These are phyloP conservation scores for Apantesis nais DNA, from an alignment of 2,888 invertebrate species.

Conservation along the genomic window DNA sequence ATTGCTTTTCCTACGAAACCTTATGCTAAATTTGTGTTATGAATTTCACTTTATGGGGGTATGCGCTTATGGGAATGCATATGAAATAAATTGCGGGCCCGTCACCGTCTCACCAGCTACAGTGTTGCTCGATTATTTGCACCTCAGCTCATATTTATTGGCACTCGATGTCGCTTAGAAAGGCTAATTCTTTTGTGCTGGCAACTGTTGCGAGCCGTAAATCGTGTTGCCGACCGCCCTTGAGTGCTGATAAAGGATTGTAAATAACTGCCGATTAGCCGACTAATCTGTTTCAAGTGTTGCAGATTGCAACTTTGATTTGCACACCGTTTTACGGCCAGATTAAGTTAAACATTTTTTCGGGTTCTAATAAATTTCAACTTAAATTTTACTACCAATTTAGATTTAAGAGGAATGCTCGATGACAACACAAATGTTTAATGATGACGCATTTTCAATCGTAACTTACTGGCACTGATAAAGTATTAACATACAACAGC, in stretches of 20 bases:
- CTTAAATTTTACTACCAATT: conserved; percentile 43
- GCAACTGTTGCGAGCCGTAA: conserved; percentile 70
- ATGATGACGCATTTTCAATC: not conserved
- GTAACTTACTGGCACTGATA: too few relatives aligned
- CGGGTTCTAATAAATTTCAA: conserved; percentile 43
- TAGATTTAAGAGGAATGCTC: conserved; percentile 15
- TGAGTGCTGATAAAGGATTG: conserved; percentile 77
- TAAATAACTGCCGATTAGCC: conserved; percentile 79
- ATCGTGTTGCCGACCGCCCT: conserved; percentile 70
- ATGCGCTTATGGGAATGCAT: conserved; percentile 66
- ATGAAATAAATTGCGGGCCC: conserved; percentile 57
- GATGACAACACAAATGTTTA: conserved; percentile 9
- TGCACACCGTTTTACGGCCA: conserved; percentile 63
- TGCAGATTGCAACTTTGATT: conserved; percentile 73
- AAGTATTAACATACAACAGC: not conserved
- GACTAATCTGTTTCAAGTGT: conserved; percentile 73
- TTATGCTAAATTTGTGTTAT: conserved; percentile 76
- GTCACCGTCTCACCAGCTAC: conserved; percentile 56
- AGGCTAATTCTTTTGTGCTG: conserved; percentile 76
- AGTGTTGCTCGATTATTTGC: conserved; percentile 79
- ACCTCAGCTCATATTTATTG: conserved; percentile 77
- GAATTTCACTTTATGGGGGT: conserved; percentile 73
- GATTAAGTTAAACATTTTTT: conserved; percentile 59
- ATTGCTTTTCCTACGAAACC: conserved; percentile 84
- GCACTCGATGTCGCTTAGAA: conserved; percentile 80